Base-by-base conservation (phyloP, 1,140 invertebrate species). In the Gryon sp. region DNA sequence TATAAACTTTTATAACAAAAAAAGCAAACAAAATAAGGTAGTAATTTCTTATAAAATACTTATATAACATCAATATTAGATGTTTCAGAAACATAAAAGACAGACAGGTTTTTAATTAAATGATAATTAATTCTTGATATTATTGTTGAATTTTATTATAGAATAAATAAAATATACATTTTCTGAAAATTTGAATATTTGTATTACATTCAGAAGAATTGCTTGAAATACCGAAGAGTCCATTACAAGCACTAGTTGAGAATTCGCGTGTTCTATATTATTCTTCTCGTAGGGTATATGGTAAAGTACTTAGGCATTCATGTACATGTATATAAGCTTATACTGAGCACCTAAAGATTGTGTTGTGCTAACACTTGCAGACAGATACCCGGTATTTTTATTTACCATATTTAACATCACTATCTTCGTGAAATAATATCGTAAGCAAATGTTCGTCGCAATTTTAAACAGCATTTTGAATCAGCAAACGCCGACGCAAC, bases 221-320 rank as follows among this genome's bases (percentile, higher is more conserved):
- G 62, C 70, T 36, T 53, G 70, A 46, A 75, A 66, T 75, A 53
- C 70, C 46, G 48, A 59, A 55, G 48, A 60, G 52, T 68, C 34
- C 72, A 68, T 75, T 75, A 68, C 57, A 62, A 52, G 55, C 32
- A 55, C 70, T 75, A 62, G 62, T 48, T 32, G 62, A 48, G 72
- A 75, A 75, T 66, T 40, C 53, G 38, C 60, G 55, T 75, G 66
- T 80, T 63, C 68, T 75, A 66, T 80, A 80, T 80, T 79, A 80
- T 69, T 75, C 69, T 63, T 65, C 50, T 20, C 38, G 20, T 68
- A 28, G 48, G 50, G 66, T 79, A 81, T 81, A 81, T 79, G 80
- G 72, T 68, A 80, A 82, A 78, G 80, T 74, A 80, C 80, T 81
- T 81, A 74, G 73, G 80, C 72, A 73, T 73, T 77, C 52, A 52